phyloP scores from a whole-genome alignment of 53 echinoderm and acorn worm genomes.

The Luidia sarsii region DNA sequence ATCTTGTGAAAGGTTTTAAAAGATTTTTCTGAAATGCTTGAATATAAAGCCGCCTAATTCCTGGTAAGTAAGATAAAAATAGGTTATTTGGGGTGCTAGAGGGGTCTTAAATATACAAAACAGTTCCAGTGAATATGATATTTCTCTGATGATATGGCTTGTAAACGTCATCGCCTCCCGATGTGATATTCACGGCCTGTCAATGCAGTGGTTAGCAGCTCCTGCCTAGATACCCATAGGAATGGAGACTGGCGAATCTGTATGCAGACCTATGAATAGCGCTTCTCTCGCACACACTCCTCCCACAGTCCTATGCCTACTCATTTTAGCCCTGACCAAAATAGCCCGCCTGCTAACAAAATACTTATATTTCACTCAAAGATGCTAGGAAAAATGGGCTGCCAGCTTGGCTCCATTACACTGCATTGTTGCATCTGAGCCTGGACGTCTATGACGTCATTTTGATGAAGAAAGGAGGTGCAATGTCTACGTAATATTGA shows the following conservation, averaged over 20 bases:
- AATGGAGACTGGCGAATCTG: background rate
- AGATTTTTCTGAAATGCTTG: constrained; percentile 1
- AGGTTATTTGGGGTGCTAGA: constrained; percentile 36
- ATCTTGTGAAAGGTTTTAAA: constrained; percentile 18
- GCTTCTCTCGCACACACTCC: constrained; percentile 4
- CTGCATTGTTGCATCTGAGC: constrained; percentile 3
- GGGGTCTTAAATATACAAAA: constrained; percentile 30
- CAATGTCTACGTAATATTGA: constrained; percentile 30
- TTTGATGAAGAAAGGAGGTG: constrained; percentile 14
- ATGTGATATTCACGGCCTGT: constrained; percentile 43
- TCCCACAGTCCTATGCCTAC: constrained; percentile 24
- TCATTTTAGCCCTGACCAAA: constrained; percentile 39
- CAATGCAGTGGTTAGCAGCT: constrained; percentile 36
- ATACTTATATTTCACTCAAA: constrained; percentile 2
- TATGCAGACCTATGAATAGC: constrained; percentile 35
- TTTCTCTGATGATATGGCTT: constrained; percentile 8
- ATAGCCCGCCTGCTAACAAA: constrained; percentile 35
- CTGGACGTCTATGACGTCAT: constrained; percentile 48
- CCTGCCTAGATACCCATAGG: constrained; percentile 42
- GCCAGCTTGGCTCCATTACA: constrained; percentile 2
- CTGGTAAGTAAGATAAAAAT: constrained; percentile 15
- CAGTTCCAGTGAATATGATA: constrained; percentile 29
- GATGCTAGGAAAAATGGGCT: background rate
- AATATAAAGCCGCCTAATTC: constrained; percentile 15
- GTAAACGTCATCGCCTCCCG: constrained; percentile 40